Percentiles rank a stretch among this genome's conserved stretches.
Evolutionary conservation across 30 jellyfish, hydroid and myxozoan species (phyloP).

Genomic region (Phacellophora camtschatica): DNA sequence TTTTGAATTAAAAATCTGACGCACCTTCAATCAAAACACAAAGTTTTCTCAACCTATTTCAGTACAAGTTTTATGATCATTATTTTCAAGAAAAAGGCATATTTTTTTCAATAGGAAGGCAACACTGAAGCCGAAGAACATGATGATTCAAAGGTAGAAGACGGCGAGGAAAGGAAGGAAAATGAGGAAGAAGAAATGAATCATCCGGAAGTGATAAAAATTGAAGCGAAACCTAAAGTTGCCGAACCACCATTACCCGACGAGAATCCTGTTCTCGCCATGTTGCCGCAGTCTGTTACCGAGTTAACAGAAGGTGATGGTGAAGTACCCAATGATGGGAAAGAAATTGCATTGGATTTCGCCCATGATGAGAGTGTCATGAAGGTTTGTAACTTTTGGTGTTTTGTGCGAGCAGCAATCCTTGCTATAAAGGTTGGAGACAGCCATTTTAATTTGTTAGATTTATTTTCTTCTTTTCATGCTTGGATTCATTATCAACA

Average conservation of each 20-base stretch:
- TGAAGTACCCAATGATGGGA: conserved; percentile 8
- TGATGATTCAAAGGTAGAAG: too few species aligned
- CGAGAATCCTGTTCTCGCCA: conserved; percentile 57
- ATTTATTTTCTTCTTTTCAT: too few species aligned
- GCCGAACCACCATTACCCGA: conserved; percentile 32
- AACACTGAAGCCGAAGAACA: background rate
- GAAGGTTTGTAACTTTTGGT: conserved; percentile 49
- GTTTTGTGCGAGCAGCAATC: too few species aligned
- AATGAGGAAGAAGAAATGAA: conserved; percentile 16
- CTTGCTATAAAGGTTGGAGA: too few species aligned
- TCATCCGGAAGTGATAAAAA: background rate
- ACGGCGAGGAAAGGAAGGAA: conserved; percentile 7
- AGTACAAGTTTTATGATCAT: too few species aligned
- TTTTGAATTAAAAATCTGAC: too few species aligned
- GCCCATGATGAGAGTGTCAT: conserved; percentile 21
- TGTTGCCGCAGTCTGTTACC: conserved; percentile 36
- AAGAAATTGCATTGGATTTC: conserved; percentile 1
- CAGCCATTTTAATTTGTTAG: too few species aligned
- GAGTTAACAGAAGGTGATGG: conserved; percentile 29
- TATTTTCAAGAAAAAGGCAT: too few species aligned
- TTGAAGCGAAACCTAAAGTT: background rate
- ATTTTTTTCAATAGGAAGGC: background rate
- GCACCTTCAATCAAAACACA: too few species aligned
- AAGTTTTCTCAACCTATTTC: too few species aligned
- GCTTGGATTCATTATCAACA: too few species aligned